These are phyloP conservation scores for Rafetus swinhoei DNA, from an alignment of 2,113 vertebrate genomes.

Conservation along the genomic window DNA sequence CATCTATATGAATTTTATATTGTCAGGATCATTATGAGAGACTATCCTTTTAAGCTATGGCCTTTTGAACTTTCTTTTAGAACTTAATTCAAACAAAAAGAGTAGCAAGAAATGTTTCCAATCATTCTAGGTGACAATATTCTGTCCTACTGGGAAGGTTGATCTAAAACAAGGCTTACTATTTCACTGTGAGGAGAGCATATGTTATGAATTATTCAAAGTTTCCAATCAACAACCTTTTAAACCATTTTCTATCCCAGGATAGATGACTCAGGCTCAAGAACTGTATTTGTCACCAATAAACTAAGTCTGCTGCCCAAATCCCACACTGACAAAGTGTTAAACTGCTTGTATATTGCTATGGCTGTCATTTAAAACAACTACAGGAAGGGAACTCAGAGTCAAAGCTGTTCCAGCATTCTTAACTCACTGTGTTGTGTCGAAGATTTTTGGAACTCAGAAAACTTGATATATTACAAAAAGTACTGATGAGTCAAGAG, in stretches of 20 bases:
- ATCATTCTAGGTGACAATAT: not conserved
- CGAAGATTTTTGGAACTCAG: slow-evolving; percentile 24
- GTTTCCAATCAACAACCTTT: slow-evolving; percentile 59
- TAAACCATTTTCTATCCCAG: slow-evolving; percentile 43
- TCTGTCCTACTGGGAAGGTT: slow-evolving; percentile 10
- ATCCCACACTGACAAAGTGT: slow-evolving; percentile 36
- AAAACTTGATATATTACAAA: not conserved
- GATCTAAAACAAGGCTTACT: slow-evolving; percentile 35
- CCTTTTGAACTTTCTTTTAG: slow-evolving; percentile 16
- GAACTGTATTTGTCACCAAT: slow-evolving; percentile 64
- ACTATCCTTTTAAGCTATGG: not conserved
- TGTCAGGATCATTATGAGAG: not conserved
- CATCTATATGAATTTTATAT: not conserved
- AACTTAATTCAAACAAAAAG: slow-evolving; percentile 6
- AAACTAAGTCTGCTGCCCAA: slow-evolving; percentile 56
- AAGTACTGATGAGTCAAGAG: slow-evolving; percentile 11
- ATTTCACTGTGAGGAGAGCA: slow-evolving; percentile 30
- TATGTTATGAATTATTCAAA: slow-evolving; percentile 58
- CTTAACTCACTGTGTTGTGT: slow-evolving; percentile 28
- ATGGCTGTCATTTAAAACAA: slow-evolving; percentile 42
- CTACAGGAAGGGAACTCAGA: slow-evolving; percentile 38
- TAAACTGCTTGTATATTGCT: slow-evolving; percentile 52
- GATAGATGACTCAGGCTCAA: slow-evolving; percentile 55
- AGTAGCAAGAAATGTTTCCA: slow-evolving; percentile 26
- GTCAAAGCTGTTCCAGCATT: not conserved